phyloP scores from a whole-genome alignment of 1,140 invertebrate species.

The Leptinotarsa defecta region DNA sequence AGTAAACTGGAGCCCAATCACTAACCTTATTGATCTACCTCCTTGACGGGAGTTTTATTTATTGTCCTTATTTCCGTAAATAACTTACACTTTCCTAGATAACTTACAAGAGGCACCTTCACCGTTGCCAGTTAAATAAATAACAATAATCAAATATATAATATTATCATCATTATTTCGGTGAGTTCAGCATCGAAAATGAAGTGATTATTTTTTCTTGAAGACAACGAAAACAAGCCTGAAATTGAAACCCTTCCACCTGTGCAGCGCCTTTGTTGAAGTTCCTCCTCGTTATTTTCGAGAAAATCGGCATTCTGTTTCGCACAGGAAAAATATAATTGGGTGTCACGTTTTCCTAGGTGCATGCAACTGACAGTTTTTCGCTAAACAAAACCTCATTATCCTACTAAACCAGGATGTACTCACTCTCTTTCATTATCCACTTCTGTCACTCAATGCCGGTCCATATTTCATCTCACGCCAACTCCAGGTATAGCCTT shows the following conservation, averaged over 20 bases:
- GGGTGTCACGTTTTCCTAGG: conserved; percentile 4
- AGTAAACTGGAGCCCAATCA: no score
- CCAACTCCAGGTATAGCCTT: conserved; percentile 23
- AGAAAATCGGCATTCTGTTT: background rate
- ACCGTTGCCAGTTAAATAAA: no score
- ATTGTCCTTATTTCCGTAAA: no score
- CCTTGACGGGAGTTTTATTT: no score
- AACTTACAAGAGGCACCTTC: no score
- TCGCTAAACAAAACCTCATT: conserved; percentile 25
- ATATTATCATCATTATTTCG: no score
- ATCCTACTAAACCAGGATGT: conserved; percentile 20
- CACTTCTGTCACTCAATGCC: conserved; percentile 21
- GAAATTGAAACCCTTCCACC: background rate
- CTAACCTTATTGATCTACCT: no score
- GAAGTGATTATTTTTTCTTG: no score
- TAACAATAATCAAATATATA: no score
- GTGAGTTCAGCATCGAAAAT: no score
- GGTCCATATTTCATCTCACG: conserved; percentile 27
- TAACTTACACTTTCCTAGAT: no score
- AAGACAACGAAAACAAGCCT: no score
- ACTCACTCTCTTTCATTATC: conserved; percentile 25
- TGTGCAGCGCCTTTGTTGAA: background rate
- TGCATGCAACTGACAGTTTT: conserved; percentile 26
- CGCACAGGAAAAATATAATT: background rate
- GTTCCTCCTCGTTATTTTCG: background rate